Base-by-base conservation (phyloP, 2,797 vertebrate genomes). In the Spheniscus humboldti region DNA sequence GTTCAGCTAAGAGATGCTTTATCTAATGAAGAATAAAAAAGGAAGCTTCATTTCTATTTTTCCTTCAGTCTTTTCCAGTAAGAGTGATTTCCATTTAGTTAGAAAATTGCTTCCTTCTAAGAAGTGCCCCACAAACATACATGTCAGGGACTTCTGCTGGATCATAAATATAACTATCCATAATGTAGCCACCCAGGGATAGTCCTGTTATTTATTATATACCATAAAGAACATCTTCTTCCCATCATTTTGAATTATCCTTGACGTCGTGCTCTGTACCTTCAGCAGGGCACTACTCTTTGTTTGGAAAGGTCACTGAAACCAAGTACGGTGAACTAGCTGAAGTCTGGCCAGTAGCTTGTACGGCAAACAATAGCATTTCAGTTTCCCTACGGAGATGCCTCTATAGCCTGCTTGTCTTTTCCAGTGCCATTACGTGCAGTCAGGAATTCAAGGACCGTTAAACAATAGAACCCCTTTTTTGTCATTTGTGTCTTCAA, bases 201-300 rank as follows among this genome's bases (percentile, higher is more conserved):
- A 80, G 81, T 50, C 53, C 59, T 91, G 63, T 71, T 96, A 94
- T 94, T 97, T 97, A 94, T 94, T 91, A 78, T 66, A 52, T 48
- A 87, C 39, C 41, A 64, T 95, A 90, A 93, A 92, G 75, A 86
- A 92, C 62, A 94, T 91, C 66, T 91, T 93, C 86, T 76, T 90
- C 66, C 72, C 66, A 90, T 92, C 92, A 75, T 75, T 95, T 94
- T 94, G 89, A 94, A 91, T 96, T 94, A 92, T 90, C 35, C 57
- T 85, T 73, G 67, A 87, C 3, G 16, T 45, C 4, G 2, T 63
- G 69, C 72, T 85, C 53, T 88, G 45, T 81, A 78, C 64, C 27
- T 91, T 92, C 66, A 88, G 43, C 41, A 45, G 57, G 66, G 68
- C 47, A 69, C 47, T 39, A 59, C 22, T 80, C 37, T 80, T 35